Percentiles rank a stretch among this genome's conserved stretches.
phyloP scores from a whole-genome alignment of 2,888 invertebrate genomes.

The Apamea crenata region DNA sequence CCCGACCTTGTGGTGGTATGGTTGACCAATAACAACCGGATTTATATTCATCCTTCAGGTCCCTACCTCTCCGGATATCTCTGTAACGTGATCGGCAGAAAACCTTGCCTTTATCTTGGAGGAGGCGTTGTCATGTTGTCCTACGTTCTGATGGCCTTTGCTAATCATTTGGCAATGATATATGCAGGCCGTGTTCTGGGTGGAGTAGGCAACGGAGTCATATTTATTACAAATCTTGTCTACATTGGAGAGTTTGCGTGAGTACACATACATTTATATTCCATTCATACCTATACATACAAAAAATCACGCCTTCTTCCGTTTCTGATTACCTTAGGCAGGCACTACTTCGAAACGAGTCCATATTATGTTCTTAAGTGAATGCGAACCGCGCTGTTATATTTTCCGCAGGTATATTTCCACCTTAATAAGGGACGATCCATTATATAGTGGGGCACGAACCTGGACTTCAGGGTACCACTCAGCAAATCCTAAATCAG shows the following conservation, averaged over 20 bases:
- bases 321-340: too few relatives aligned
- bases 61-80: constrained; percentile 71
- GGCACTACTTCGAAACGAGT: neutral
- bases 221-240: constrained; percentile 45
- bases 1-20: too few relatives aligned
- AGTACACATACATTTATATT: constrained; percentile 23
- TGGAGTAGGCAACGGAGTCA: constrained; percentile 32
- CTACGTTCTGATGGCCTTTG: constrained; percentile 64
- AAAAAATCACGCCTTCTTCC: too few relatives aligned
- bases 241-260: constrained; percentile 57
- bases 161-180: constrained; percentile 67
- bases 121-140: constrained; percentile 57
- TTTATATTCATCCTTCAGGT: constrained; percentile 73
- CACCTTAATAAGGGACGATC: too few relatives aligned
- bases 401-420: too few relatives aligned
- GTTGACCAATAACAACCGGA: too few relatives aligned
- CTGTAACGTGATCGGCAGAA: constrained; percentile 72
- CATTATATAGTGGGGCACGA: too few relatives aligned
- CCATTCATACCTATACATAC: neutral
- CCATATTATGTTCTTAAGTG: neutral
- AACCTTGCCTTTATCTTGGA: constrained; percentile 69
- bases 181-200: constrained; percentile 58
- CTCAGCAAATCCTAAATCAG: neutral
- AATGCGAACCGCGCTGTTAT: too few relatives aligned
- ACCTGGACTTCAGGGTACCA: too few relatives aligned